Conservation (phyloP, 23 tunicate species). For the Oikopleura dioica region DNA sequence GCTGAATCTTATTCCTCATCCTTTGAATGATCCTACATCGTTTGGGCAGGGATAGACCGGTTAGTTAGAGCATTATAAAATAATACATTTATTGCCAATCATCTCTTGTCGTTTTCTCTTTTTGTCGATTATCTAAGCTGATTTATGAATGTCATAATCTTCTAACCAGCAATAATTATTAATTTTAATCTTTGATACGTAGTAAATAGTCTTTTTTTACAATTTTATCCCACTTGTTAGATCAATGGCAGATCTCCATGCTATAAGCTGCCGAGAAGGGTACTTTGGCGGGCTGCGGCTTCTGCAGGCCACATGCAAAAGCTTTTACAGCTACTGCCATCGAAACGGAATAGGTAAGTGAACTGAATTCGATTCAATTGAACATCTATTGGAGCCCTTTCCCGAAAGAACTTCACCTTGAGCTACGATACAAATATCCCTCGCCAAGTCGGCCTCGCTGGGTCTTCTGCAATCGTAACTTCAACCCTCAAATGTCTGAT, state of each 20-base stretch:
- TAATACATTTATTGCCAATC: too few relatives aligned
- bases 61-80: too few relatives aligned
- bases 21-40: slow-evolving; percentile 70
- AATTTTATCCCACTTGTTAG: too few relatives aligned
- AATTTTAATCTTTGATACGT: too few relatives aligned
- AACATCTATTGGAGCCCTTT: slow-evolving; percentile 17
- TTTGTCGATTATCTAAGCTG: too few relatives aligned
- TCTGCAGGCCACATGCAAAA: slow-evolving; percentile 80
- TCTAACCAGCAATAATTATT: too few relatives aligned
- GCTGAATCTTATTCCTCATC: slow-evolving; percentile 41
- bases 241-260: slow-evolving; percentile 58
- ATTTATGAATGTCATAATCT: too few relatives aligned
- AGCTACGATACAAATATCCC: slow-evolving; percentile 81
- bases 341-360: slow-evolving; percentile 23
- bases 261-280: slow-evolving; percentile 65
- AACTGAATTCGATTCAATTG: background rate
- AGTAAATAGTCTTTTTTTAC: too few relatives aligned
- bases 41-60: too few relatives aligned
- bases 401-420: slow-evolving; percentile 41
- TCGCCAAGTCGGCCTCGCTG: slow-evolving; percentile 79
- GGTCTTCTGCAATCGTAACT: slow-evolving; percentile 74
- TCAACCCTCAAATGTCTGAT: slow-evolving; percentile 50
- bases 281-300: slow-evolving; percentile 72
- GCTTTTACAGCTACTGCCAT: slow-evolving; percentile 58
- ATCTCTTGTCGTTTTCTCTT: too few relatives aligned